Percentiles rank a stretch among this genome's conserved stretches.
These are phyloP conservation scores for Ornithoptera priamus DNA, from an alignment of 2,888 invertebrate genomes.

Conservation along the genomic window DNA sequence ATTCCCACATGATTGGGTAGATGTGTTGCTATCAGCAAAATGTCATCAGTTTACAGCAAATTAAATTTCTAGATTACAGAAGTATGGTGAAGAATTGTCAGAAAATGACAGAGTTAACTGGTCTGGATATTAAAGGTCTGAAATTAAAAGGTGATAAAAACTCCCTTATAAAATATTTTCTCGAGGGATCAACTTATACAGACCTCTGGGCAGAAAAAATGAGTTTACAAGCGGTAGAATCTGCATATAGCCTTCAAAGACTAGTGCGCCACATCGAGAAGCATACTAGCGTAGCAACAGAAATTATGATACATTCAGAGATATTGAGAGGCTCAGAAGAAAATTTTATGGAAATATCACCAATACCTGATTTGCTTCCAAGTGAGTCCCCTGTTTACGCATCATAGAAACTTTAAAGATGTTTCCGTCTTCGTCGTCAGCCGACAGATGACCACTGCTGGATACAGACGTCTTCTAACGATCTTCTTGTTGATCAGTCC, in stretches of 20 bases:
- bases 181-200: constrained; percentile 55
- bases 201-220: constrained; percentile 50
- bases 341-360: constrained; percentile 43
- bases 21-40: too few species aligned
- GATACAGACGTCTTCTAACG: background rate
- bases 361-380: background rate
- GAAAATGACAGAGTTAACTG: constrained; percentile 60
- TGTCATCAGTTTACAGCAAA: background rate
- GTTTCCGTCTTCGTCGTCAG: background rate
- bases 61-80: constrained; percentile 48
- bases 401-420: background rate
- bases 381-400: background rate
- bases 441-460: background rate
- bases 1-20: too few species aligned
- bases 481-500: too few species aligned
- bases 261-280: constrained; percentile 54
- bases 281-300: constrained; percentile 43
- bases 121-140: constrained; percentile 56
- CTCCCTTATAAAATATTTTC: constrained; percentile 56
- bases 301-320: constrained; percentile 39
- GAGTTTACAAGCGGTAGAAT: constrained; percentile 53
- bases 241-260: constrained; percentile 53
- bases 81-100: constrained; percentile 50
- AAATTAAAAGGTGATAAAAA: constrained; percentile 56
- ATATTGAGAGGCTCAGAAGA: constrained; percentile 37